Evolutionary conservation across 2,113 vertebrate species (phyloP), one percentile per base, ranked within the genome.

Genomic region (Toxostoma redivivum): DNA sequence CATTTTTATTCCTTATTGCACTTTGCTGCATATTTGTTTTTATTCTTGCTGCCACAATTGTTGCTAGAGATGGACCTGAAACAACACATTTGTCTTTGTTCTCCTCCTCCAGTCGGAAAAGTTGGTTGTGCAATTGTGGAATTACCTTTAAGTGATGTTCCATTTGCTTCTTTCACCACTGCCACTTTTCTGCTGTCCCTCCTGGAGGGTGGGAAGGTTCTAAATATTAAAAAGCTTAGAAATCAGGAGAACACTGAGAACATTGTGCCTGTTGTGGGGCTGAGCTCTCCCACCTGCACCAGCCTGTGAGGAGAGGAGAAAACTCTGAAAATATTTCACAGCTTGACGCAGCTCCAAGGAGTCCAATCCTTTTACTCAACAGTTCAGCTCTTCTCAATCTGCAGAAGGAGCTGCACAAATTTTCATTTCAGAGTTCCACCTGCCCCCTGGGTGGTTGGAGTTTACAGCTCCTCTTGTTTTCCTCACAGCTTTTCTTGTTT

Each of bases 381-480:
- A 56, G 67, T 56, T 86, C 66, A n/a, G 15, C 66, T 83, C 62
- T n/a, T 83, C 78, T 38, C 74, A 40, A 11, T 44, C 71, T 1
- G 2, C 51, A 65, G 57, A 79, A 91, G 50, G 28, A 91, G 44
- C 70, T 14, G 30, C 74, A 80, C 38, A 48, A 28, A 91, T 30
- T 48, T 64, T 86, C 87, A 7, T 2, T 73, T 10, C 10, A 51
- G 92, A 50, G 54, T 94, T 83, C 78, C 92, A 91, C 79, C 79
- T 94, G 92, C 93, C 79, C 79, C 93, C 84, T 90, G 93, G 88
- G 60, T 88, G 72, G 79, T 65, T 81, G 82, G 61, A 92, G 82
- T 95, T 96, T 83, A 92, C 74, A 90, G 71, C 81, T 96, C 47
- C 74, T 58, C 90, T 90, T 87, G 81, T 95, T 93, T 91, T 94